phyloP scores from a whole-genome alignment of 2,888 invertebrate species.

The Andricus curvator region DNA sequence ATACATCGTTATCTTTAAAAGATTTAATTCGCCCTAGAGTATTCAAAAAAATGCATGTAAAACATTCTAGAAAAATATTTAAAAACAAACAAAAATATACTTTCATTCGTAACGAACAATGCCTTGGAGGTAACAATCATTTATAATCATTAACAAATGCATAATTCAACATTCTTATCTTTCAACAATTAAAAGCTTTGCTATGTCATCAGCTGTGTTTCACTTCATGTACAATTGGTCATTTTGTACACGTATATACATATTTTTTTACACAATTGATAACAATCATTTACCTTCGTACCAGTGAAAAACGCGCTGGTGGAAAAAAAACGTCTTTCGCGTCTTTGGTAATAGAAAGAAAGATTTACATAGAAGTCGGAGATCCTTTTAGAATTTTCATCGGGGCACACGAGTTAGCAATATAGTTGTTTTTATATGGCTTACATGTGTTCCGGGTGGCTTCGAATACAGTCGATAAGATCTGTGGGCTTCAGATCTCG shows the following conservation, averaged over 20 bases:
- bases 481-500: constrained; percentile 88
- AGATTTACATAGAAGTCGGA: constrained; percentile 10
- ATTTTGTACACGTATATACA: constrained; percentile 12
- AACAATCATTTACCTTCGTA: constrained; percentile 18
- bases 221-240: not conserved
- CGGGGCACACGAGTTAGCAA: not conserved
- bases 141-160: constrained; percentile 16
- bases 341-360: not conserved
- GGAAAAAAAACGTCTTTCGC: not conserved
- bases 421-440: constrained; percentile 70
- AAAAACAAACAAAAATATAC: constrained; percentile 17
- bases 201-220: constrained; percentile 8
- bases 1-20: not conserved
- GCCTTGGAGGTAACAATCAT: not conserved
- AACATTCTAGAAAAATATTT: constrained; percentile 18
- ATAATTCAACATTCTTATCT: constrained; percentile 13
- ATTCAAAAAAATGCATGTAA: not conserved
- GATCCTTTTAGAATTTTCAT: not conserved
- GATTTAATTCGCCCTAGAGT: not conserved
- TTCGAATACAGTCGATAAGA: constrained; percentile 94
- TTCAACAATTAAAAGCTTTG: constrained; percentile 2
- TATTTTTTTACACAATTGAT: constrained; percentile 31
- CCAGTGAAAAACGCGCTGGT: not conserved
- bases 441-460: constrained; percentile 99
- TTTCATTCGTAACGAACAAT: constrained; percentile 1